These are phyloP conservation scores for Psococerastis gibbosa DNA, from an alignment of 2,888 invertebrate genomes.

Conservation along the genomic window DNA sequence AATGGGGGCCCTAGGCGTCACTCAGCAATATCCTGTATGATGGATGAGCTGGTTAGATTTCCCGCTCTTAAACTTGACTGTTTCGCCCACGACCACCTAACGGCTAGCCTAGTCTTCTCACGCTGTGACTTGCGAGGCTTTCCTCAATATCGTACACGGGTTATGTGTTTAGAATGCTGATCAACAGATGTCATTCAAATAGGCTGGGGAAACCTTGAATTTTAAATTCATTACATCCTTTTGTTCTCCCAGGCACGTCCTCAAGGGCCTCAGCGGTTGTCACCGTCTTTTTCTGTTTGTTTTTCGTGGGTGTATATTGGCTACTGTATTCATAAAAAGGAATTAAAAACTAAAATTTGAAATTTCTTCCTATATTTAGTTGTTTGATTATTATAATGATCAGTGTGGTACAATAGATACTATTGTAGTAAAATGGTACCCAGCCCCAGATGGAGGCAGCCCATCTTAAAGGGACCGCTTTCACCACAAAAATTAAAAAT, in stretches of 20 bases:
- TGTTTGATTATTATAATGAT: no score
- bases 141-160: neutral
- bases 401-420: no score
- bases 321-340: no score
- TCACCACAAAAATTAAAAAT: no score
- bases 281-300: no score
- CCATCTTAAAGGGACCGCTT: no score
- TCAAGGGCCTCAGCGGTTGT: no score
- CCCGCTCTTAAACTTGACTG: neutral
- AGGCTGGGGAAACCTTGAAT: neutral
- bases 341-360: no score
- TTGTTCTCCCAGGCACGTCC: neutral
- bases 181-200: neutral
- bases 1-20: neutral
- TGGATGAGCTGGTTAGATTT: neutral
- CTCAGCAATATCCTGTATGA: neutral
- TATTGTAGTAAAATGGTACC: no score
- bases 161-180: neutral
- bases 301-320: no score
- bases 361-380: no score
- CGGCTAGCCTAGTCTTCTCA: neutral
- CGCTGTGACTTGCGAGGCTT: neutral
- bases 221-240: neutral
- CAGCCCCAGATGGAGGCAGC: no score
- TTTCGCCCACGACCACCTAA: neutral